Base-by-base conservation (phyloP, 2,113 vertebrate species). In the Malurus elegans region DNA sequence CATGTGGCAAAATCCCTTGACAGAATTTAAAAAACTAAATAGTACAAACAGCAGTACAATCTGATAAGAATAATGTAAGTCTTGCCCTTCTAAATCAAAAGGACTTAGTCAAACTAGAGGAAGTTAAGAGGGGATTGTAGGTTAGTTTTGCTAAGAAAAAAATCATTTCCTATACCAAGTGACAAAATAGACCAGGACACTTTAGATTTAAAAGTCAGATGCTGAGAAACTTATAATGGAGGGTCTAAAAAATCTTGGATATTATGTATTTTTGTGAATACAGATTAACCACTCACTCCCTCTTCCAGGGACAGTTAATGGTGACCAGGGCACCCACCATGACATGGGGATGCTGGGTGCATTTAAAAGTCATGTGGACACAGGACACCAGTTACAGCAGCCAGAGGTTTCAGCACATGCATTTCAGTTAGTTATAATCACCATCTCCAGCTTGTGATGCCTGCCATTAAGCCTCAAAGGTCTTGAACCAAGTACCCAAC, bases 281-380 rank as follows among this genome's bases (percentile, higher is more conserved):
- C 2, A 72, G 29, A 47, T 23, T 4, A 1, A 61, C 54, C 29
- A 14, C 19, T 82, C 17, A 17, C 9, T 67, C 40, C 57, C 66
- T 60, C 44, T 61, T 50, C 3, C 5, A n/a, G 10, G 19, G 18
- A 40, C 48, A 6, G 5, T 48, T 76, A 60, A 42, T 12, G 6
- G 24, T 7, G 25, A 80, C 14, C n/a, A 53, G 31, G 26, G 8
- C 31, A 61, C 12, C 13, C n/a, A 56, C 20, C 8, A 28, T 4
- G 9, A 18, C 26, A 10, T 7, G 12, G 36, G 11, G 8, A 53
- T 9, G 4, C n/a, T 29, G 17, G 18, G 4, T 31, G 15, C n/a
- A 7, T 26, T 25, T 19, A 21, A 36, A 91, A 12, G 4, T 50
- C 62, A 54, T 0, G 0, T 15, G 57, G 25, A 64, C 21, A 40